Evolutionary conservation across 2,113 vertebrate species (phyloP).

Genomic region (Pachypanchax playfairii): DNA sequence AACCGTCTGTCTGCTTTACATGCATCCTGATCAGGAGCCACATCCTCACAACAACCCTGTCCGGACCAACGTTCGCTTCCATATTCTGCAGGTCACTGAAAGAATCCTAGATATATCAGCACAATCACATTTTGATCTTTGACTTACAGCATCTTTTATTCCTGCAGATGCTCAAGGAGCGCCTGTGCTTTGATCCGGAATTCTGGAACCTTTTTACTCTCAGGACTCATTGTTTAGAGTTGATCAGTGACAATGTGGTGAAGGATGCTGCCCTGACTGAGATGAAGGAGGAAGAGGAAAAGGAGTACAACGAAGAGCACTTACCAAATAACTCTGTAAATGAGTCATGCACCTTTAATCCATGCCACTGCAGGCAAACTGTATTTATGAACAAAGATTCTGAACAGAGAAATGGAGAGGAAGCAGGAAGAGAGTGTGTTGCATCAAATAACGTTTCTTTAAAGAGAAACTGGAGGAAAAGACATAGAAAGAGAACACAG

Average conservation of each 20-base stretch:
- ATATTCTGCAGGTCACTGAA: constrained; percentile 82
- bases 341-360: constrained; percentile 12
- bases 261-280: constrained; percentile 79
- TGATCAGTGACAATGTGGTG: constrained; percentile 87
- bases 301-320: constrained; percentile 65
- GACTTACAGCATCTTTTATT: background rate
- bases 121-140: background rate
- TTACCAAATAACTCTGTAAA: constrained; percentile 37
- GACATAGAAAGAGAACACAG: constrained; percentile 22
- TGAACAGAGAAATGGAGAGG: background rate
- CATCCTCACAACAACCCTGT: constrained; percentile 87
- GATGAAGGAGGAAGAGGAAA: constrained; percentile 80
- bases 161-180: constrained; percentile 90
- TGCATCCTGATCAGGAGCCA: constrained; percentile 90
- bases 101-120: background rate
- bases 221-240: constrained; percentile 88
- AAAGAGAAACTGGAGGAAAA: constrained; percentile 51
- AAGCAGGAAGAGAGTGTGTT: background rate
- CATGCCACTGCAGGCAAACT: constrained; percentile 40
- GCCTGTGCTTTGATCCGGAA: constrained; percentile 94
- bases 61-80: constrained; percentile 91
- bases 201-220: constrained; percentile 97
- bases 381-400: constrained; percentile 17
- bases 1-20: constrained; percentile 90
- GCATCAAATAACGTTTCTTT: constrained; percentile 10